Base-by-base conservation (phyloP, 1,140 invertebrate genomes). In the Zaprionus davidi region DNA sequence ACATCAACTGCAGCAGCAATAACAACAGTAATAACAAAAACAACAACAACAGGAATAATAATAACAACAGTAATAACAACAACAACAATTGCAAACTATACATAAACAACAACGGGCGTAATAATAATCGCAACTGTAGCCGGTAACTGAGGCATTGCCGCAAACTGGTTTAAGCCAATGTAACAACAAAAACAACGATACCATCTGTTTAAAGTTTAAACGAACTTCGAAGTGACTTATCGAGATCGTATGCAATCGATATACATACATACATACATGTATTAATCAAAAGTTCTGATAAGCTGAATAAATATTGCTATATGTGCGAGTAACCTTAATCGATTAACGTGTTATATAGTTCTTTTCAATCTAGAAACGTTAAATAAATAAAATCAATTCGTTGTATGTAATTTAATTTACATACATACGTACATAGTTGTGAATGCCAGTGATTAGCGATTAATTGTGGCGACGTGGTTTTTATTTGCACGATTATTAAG, bases 71-170 rank as follows among this genome's bases (percentile, higher is more conserved):
- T 3, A 12, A 53, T 38, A 46, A 26, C 24, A 26, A 26, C 22
- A 20, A 64, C 26, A 22, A 46, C 41, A 46, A 17, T 11, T 5
- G n/a, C 41, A 17, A 46, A n/a, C n/a, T 5, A 13, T 22, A 31
- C n/a, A 28, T 11, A 72, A 63, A 58, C 55, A 49, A 44, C 34
- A 55, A 17, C 44, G 26, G 11, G 6, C 34, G 66, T 24, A 46
- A 31, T 66, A 55, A 68, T 56, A 68, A 68, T 49, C 63, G 49
- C 64, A 73, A 83, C 80, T 71, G 79, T 82, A 68, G 80, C 82
- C 82, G 82, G 82, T 87, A 86, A 86, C 71, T 72, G 79, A 79
- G 76, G 79, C 82, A 80, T 62, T 84, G 81, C 72, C 44, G 76
- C 67, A 87, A 83, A 86, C 82, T 59, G 82, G 82, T 86, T 86